Evolutionary conservation across 2,888 invertebrate genomes (phyloP).

Genomic region (Abrostola tripartita): DNA sequence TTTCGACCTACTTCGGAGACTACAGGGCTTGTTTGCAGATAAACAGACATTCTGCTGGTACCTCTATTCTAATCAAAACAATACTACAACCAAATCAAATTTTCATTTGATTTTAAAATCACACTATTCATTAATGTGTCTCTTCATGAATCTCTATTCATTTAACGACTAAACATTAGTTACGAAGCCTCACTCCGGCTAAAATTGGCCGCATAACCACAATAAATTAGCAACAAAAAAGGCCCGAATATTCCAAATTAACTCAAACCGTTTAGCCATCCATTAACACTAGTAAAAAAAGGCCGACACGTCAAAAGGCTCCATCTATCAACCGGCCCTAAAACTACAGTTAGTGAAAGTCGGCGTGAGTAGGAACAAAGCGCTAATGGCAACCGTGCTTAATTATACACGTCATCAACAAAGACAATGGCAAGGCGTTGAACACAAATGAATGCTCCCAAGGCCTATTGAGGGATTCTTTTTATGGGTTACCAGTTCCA

Average conservation of each 20-base stretch:
- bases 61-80: too few relatives aligned
- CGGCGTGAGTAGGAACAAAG: constrained; percentile 53
- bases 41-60: too few relatives aligned
- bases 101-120: too few relatives aligned
- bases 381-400: constrained; percentile 51
- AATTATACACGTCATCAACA: constrained; percentile 56
- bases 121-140: too few relatives aligned
- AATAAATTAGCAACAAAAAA: constrained; percentile 31
- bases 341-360: constrained; percentile 44
- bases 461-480: neutral
- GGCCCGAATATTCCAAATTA: constrained; percentile 38
- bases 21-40: too few relatives aligned
- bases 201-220: constrained; percentile 12
- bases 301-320: constrained; percentile 47
- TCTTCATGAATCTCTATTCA: too few relatives aligned
- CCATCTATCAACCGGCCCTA: constrained; percentile 52
- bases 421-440: constrained; percentile 43
- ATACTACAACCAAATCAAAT: too few relatives aligned
- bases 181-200: constrained; percentile 8
- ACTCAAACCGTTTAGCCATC: constrained; percentile 50
- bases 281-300: constrained; percentile 55
- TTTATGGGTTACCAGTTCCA: too few relatives aligned
- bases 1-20: too few relatives aligned
- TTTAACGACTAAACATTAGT: neutral
- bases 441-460: constrained; percentile 22